Evolutionary conservation across 1,140 invertebrate genomes (phyloP).

Genomic region (Aphelenchoides avenae): DNA sequence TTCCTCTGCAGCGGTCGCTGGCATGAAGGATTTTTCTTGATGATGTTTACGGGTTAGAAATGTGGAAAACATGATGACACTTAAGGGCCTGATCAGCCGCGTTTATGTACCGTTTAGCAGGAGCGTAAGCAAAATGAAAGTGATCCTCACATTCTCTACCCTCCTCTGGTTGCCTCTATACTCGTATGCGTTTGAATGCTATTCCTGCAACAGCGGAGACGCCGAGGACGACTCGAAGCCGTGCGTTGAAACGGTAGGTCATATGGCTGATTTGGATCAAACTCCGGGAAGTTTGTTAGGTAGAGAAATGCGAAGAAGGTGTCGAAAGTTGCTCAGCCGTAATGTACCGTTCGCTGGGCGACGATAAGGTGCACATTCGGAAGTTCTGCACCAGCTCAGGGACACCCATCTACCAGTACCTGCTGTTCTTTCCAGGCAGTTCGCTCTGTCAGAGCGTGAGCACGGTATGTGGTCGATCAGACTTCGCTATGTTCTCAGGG

Average conservation of each 20-base stretch:
- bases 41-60: too few relatives aligned
- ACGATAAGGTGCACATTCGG: constrained; percentile 30
- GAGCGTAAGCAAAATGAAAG: too few relatives aligned
- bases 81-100: too few relatives aligned
- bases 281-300: constrained; percentile 14
- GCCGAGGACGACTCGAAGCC: constrained; percentile 34
- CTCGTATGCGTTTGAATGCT: constrained; percentile 50
- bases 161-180: too few relatives aligned
- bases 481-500: not conserved
- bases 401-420: constrained; percentile 46
- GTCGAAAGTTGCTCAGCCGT: constrained; percentile 30
- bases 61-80: too few relatives aligned
- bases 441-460: constrained; percentile 46
- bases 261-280: not conserved
- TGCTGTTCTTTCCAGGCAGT: constrained; percentile 39
- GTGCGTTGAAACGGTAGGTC: constrained; percentile 34
- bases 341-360: constrained; percentile 17
- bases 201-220: constrained; percentile 30
- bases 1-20: too few relatives aligned
- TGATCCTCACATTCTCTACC: too few relatives aligned
- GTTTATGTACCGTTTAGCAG: too few relatives aligned
- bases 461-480: constrained; percentile 26
- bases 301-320: constrained; percentile 20
- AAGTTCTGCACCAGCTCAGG: constrained; percentile 46
- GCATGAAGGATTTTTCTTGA: too few relatives aligned